Base-by-base conservation (phyloP, 2,888 invertebrate species). In the Thera britannica region DNA sequence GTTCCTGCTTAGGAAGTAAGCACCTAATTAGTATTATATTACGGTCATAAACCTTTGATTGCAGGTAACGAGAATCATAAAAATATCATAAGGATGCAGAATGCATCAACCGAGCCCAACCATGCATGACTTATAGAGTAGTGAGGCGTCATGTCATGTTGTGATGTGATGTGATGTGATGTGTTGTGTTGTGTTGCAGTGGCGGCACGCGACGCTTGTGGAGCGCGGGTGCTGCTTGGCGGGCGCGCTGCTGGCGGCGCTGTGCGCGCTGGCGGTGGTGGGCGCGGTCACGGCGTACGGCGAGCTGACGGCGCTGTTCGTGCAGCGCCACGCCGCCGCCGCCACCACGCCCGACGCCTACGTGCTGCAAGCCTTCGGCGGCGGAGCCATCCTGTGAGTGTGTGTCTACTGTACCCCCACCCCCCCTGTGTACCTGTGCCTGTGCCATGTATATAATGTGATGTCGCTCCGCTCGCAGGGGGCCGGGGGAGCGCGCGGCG, bases 221-320 rank as follows among this genome's bases (percentile, higher is more conserved):
- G 93, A 93, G 76, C 76, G 82, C 0, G 4, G 73, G 4, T 83
- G 83, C 8, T 85, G 90, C 0, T 34, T 77, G 0, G 46, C 79
- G 0, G 87, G 89, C 34, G 86, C 83, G 34, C 3, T 78, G 12
- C 70, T 84, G 12, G 85, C 83, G 0, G 80, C 81, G 76, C n/a
- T 78, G 2, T 83, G 87, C 68, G 85, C 94, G 0, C 78, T 83
- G 57, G 92, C 89, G 9, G 84, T 92, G 64, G 94, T 95, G 48
- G 84, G 91, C n/a, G 94, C 95, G 70, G 94, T 95, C 48, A 91
- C 95, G 56, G 87, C 94, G 51, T 96, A 96, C 85, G 96, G 96
- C 0, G 95, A 95, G 81, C 90, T 96, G 62, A 95, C 95, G 0
- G 91, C 95, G 34, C 86, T 95, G 34, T 91, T 96, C 83, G 95